Conservation (phyloP, 2,797 vertebrate species). For the Toxotes lorentzi region DNA sequence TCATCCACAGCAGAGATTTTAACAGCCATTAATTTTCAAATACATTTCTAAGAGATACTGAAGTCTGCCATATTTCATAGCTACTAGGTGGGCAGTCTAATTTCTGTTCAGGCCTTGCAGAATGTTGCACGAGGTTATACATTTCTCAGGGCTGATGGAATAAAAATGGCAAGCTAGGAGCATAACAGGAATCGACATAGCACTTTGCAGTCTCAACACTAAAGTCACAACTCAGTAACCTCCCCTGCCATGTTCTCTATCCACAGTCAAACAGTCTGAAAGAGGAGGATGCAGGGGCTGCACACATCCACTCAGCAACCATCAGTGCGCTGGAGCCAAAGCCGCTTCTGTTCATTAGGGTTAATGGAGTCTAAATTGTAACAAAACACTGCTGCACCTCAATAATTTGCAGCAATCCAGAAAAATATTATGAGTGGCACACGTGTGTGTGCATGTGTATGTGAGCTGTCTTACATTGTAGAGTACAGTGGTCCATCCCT, state of each 20-base stretch:
- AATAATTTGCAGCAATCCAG: slow-evolving; percentile 36
- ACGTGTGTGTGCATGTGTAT: slow-evolving; percentile 1
- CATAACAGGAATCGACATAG: slow-evolving; percentile 12
- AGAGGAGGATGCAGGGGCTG: neutral
- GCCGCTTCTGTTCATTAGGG: slow-evolving; percentile 27
- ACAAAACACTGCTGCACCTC: slow-evolving; percentile 31
- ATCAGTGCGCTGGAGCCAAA: slow-evolving; percentile 19
- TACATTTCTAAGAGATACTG: slow-evolving; percentile 13
- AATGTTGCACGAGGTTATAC: slow-evolving; percentile 9
- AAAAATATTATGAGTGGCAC: slow-evolving; percentile 20
- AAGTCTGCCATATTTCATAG: slow-evolving; percentile 18
- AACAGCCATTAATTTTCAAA: neutral
- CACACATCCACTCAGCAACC: slow-evolving; percentile 38
- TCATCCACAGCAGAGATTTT: neutral
- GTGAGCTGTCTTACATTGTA: slow-evolving; percentile 88
- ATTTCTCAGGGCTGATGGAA: slow-evolving; percentile 15
- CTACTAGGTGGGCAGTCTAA: slow-evolving; percentile 14
- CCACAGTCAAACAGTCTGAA: slow-evolving; percentile 2
- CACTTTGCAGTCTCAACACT: slow-evolving; percentile 14
- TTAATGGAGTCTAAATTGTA: slow-evolving; percentile 48
- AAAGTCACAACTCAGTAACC: slow-evolving; percentile 7
- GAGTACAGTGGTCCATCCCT: slow-evolving; percentile 98
- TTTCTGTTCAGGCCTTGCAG: slow-evolving; percentile 32
- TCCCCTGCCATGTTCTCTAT: neutral
- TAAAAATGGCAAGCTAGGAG: slow-evolving; percentile 34